Percentiles rank a stretch among this genome's conserved stretches.
Conservation (phyloP, 2,888 invertebrate genomes). For the Polietes domitor region DNA sequence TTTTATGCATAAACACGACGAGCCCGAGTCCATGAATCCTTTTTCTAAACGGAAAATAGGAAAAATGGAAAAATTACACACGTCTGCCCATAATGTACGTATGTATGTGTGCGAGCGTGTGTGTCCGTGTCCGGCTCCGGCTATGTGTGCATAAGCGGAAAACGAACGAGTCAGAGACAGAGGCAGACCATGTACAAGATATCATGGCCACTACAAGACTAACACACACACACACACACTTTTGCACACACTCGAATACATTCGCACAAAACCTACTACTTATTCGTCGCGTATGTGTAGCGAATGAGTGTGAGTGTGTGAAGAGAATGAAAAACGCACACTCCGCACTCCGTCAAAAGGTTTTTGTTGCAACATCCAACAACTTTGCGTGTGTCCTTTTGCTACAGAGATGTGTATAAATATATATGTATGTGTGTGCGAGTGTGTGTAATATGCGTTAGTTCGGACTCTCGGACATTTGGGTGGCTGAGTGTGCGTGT, state of each 20-base stretch:
- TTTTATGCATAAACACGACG: conserved; percentile 26
- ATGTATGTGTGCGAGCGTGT: neutral
- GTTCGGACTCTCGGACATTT: conserved; percentile 44
- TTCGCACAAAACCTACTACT: neutral
- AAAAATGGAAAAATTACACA: conserved; percentile 30
- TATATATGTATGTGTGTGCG: conserved; percentile 12
- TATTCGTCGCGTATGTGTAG: conserved; percentile 3
- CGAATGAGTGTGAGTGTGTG: conserved; percentile 39
- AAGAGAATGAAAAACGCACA: conserved; percentile 55
- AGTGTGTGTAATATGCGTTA: conserved; percentile 55
- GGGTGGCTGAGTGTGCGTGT: conserved; percentile 22
- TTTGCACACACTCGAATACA: conserved; percentile 61
- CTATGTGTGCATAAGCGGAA: conserved; percentile 69
- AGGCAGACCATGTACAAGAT: conserved; percentile 74
- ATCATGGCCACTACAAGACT: conserved; percentile 30
- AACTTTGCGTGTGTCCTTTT: conserved; percentile 24
- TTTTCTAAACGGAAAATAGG: conserved; percentile 68
- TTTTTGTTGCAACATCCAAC: conserved; percentile 5
- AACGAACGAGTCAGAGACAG: conserved; percentile 77
- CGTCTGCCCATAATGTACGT: neutral
- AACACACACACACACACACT: conserved; percentile 41
- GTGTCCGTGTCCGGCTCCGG: conserved; percentile 18
- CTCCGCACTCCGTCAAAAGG: conserved; percentile 29
- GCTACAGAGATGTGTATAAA: neutral
- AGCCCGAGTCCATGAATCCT: conserved; percentile 66